Conservation (phyloP, 2,797 vertebrate species). For the Pipistrellus nathusii region DNA sequence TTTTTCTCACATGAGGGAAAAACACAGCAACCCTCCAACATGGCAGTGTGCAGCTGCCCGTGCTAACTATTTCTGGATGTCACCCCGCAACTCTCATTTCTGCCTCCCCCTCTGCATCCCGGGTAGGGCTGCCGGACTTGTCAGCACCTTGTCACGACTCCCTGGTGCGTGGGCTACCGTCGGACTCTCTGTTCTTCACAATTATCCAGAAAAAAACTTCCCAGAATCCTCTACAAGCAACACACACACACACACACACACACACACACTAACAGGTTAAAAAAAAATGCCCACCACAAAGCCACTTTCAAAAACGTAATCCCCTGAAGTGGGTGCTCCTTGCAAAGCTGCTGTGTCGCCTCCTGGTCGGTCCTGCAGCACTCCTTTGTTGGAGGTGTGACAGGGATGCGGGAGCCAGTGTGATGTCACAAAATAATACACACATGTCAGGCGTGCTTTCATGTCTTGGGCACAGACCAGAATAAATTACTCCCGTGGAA, state of each 20-base stretch:
- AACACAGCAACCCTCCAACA: background rate
- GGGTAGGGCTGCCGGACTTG: constrained; percentile 86
- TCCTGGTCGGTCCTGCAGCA: constrained; percentile 4
- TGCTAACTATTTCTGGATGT: constrained; percentile 81
- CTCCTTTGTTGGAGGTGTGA: constrained; percentile 67
- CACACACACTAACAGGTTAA: constrained; percentile 76
- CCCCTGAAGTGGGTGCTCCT: constrained; percentile 52
- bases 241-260: background rate
- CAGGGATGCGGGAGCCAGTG: constrained; percentile 36
- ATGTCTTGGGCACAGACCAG: constrained; percentile 61
- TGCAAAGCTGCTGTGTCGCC: background rate
- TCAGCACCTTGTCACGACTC: constrained; percentile 88
- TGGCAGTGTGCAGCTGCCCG: constrained; percentile 77
- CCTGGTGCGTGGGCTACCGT: constrained; percentile 84
- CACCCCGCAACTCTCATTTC: constrained; percentile 85
- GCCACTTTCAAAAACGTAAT: constrained; percentile 41
- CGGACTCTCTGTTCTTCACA: constrained; percentile 81
- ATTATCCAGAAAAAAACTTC: constrained; percentile 68
- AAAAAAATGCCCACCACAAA: constrained; percentile 43
- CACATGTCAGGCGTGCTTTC: constrained; percentile 71
- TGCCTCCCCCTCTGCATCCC: constrained; percentile 84
- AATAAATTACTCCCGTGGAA: constrained; percentile 53
- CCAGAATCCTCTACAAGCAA: constrained; percentile 67
- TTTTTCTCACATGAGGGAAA: constrained; percentile 72
- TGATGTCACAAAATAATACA: constrained; percentile 73